These are phyloP conservation scores for Branchellion lobata DNA, from an alignment of 2,888 invertebrate species.

Conservation along the genomic window DNA sequence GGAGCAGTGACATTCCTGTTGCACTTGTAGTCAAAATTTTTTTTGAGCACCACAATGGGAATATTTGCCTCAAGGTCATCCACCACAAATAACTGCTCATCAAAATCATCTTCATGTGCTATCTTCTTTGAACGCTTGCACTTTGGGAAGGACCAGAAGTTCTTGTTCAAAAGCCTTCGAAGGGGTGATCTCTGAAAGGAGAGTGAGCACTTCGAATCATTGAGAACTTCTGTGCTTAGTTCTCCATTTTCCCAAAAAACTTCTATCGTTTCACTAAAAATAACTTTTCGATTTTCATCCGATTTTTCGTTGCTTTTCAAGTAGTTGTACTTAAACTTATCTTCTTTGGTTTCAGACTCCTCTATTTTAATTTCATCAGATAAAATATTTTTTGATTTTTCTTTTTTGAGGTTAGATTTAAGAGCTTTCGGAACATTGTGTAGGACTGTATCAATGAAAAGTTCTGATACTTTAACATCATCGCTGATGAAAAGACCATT, in stretches of 20 bases:
- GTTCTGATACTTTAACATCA: too few species aligned
- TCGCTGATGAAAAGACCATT: too few species aligned
- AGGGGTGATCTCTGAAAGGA: background rate
- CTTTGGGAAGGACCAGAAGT: background rate
- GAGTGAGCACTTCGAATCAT: background rate
- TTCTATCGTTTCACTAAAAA: background rate
- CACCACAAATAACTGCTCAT: slow-evolving; percentile 9
- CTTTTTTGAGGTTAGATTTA: too few species aligned
- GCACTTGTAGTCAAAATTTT: background rate
- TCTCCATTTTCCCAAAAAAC: background rate
- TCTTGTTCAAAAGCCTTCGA: background rate
- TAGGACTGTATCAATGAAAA: too few species aligned
- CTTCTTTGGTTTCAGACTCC: background rate
- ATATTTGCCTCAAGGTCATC: slow-evolving; percentile 21
- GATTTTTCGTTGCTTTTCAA: background rate
- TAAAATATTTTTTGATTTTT: too few species aligned
- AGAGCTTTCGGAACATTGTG: too few species aligned
- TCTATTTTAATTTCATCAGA: too few species aligned
- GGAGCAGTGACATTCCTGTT: slow-evolving; percentile 28
- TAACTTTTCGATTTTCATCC: background rate
- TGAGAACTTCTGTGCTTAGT: background rate
- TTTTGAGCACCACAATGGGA: slow-evolving; percentile 36
- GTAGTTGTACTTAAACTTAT: background rate
- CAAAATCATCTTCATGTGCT: background rate
- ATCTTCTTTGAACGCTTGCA: background rate